Base-by-base conservation (phyloP, 2,797 vertebrate species). In the Diplodus puntazzo region DNA sequence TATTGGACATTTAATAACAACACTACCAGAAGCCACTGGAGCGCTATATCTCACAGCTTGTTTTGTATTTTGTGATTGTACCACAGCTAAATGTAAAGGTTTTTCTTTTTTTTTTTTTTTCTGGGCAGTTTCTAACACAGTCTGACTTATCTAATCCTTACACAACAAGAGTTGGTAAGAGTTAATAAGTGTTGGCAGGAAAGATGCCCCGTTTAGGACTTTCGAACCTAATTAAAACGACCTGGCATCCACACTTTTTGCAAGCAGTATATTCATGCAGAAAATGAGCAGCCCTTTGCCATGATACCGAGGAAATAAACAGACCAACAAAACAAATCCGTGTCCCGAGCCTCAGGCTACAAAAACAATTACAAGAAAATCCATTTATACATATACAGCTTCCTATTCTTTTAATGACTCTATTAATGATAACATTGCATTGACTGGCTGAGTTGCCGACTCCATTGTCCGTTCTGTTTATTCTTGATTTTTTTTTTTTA, bases 281-380 rank as follows among this genome's bases (percentile, higher is more conserved):
- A 86, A 90, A 94, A 91, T 82, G 74, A 79, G 78, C 79, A 79
- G 90, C 80, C 69, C 77, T 88, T 82, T 57, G 74, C 88, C 83
- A 85, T 89, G 87, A 94, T 87, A 90, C 90, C 80, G 78, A 83
- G 82, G 75, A 91, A 94, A 93, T 87, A 91, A 93, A 92, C 86
- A 90, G 80, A 75, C 80, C 81, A 74, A 85, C 85, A 87, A 90
- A 92, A 92, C 79, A 86, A 93, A 91, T 92, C 82, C 43, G 11
- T 79, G 87, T 87, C 82, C 69, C 13, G 60, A 77, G 92, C 94
- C 92, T 81, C 49, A 5, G 91, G 94, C 89, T 81, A 92, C 85
- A 93, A 94, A 94, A 93, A 92, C 94, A 95, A 95, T 95, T 95
- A 95, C 88, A 73, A 87, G 90, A 91, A 95, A 95, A 94, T 95